Evolutionary conservation across 2,797 vertebrate species (phyloP).

Genomic region (Meriones psammophilus): DNA sequence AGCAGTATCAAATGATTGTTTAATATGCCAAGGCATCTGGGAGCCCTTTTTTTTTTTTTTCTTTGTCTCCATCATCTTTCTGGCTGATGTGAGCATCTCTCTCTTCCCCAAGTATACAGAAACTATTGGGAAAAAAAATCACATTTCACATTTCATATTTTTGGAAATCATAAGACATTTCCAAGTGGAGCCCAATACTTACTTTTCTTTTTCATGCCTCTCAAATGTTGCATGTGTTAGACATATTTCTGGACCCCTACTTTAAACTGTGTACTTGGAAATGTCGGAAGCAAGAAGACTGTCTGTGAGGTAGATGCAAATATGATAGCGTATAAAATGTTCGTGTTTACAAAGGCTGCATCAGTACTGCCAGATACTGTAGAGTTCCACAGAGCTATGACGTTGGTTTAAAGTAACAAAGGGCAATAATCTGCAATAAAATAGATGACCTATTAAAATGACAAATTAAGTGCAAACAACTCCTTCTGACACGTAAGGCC

Average conservation of each 20-base stretch:
- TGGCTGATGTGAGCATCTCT: not conserved
- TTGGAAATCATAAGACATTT: slow-evolving; percentile 55
- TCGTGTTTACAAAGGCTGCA: slow-evolving; percentile 29
- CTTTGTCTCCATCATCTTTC: not conserved
- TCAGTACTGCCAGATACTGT: not conserved
- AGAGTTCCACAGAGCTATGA: not conserved
- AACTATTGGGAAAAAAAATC: not conserved
- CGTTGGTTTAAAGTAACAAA: slow-evolving; percentile 3
- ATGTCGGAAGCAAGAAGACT: slow-evolving; percentile 41
- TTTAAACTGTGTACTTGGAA: slow-evolving; percentile 51
- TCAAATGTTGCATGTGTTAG: slow-evolving; percentile 39
- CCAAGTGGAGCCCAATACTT: slow-evolving; percentile 25
- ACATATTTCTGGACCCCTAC: slow-evolving; percentile 9
- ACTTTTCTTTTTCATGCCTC: not conserved
- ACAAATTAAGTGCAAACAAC: not conserved
- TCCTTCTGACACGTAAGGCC: not conserved
- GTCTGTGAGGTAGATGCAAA: slow-evolving; percentile 37
- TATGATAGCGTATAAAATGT: not conserved
- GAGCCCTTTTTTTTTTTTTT: not conserved
- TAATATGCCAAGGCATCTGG: not conserved
- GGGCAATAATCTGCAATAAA: not conserved
- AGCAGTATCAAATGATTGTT: not conserved
- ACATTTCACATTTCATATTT: not conserved
- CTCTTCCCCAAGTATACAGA: not conserved
- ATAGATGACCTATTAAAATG: not conserved